Evolutionary conservation across 2,797 vertebrate genomes (phyloP), one percentile per base, ranked within the genome.

Genomic region (Octomys mimax): DNA sequence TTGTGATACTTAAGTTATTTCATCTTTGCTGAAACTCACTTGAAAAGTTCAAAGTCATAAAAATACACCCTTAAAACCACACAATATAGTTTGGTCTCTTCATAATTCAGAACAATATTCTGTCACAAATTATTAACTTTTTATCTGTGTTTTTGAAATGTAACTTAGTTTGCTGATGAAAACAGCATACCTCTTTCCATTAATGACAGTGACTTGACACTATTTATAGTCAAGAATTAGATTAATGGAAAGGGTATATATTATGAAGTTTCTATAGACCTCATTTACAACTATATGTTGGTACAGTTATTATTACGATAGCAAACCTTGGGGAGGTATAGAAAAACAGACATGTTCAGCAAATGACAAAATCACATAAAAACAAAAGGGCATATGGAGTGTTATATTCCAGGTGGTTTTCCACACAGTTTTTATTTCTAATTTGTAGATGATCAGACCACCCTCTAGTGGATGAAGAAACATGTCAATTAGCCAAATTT

Each of bases 401-500:
- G 91, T 86, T 92, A 68, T 10, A 26, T 62, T 68, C 79, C 82
- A 96, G 96, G 80, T 86, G 22, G 18, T 95, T 96, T 95, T 83
- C 90, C 79, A 66, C 24, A 83, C 92, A 86, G 36, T 79, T 95
- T 86, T 97, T 52, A 57, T 75, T 94, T 84, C 6, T 24, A 64
- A 82, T 54, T 96, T 97, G 96, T 93, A 95, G 98, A 97, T 92
- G 91, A 97, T 95, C 96, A 98, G 97, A 98, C 91, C 97, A 96
- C 98, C 98, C 98, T 98, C 98, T 98, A 98, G 98, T 98, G 98
- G 95, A 70, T 52, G 94, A 95, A 75, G 62, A n/a, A 92, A 95
- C 91, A 98, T 95, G 97, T 97, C 98, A 95, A 49, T 52, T 83
- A 95, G 46, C 19, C 46, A 89, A 36, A 39, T 18, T 36, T 61